Conservation (phyloP, 2,888 invertebrate genomes). For the Caenorhabditis sp. region DNA sequence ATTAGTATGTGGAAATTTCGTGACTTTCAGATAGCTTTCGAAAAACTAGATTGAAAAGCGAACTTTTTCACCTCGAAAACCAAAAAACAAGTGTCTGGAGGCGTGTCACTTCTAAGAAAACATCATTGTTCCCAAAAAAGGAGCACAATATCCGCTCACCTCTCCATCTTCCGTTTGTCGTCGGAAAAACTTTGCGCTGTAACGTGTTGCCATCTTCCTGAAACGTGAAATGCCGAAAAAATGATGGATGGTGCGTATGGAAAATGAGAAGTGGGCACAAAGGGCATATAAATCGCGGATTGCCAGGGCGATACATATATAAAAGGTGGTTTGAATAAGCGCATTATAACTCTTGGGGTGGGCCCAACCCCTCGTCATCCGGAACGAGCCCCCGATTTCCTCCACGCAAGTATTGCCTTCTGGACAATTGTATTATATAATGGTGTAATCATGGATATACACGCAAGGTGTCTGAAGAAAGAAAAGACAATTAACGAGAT, state of each 20-base stretch:
- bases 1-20: conserved; percentile 4
- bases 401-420: conserved; percentile 44
- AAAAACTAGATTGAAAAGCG: neutral
- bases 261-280: neutral
- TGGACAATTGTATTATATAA: conserved; percentile 34
- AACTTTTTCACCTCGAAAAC: neutral
- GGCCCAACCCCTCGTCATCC: conserved; percentile 11
- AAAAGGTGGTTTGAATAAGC: conserved; percentile 49
- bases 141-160: conserved; percentile 2
- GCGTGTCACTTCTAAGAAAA: no score
- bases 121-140: neutral
- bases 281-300: conserved; percentile 8
- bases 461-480: conserved; percentile 41
- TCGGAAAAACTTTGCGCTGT: conserved; percentile 31
- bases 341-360: conserved; percentile 54
- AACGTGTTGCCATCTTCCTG: conserved; percentile 23
- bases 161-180: conserved; percentile 33
- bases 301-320: conserved; percentile 22
- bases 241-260: conserved; percentile 1
- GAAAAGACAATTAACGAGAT: conserved; percentile 33
- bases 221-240: conserved; percentile 7
- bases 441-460: conserved; percentile 48
- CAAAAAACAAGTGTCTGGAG: no score
- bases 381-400: conserved; percentile 5
- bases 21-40: no score